A percentile compares a stretch with the other conserved stretches of the same genome.
Conservation (phyloP, 1,140 invertebrate genomes). For the Spodoptera frugiperda region DNA sequence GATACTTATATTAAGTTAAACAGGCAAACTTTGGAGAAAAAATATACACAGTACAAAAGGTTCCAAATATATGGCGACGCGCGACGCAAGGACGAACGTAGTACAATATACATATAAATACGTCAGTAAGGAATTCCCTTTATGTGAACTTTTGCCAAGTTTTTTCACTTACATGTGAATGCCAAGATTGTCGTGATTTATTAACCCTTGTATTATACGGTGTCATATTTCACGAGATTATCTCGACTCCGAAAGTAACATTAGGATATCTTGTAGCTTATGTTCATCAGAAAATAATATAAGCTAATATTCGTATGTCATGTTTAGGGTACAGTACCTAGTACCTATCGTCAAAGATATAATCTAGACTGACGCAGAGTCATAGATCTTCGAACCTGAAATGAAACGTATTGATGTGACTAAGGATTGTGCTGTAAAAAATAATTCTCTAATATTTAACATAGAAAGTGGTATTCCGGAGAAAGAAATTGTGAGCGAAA, state of each 20-base stretch:
- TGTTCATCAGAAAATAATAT: background rate
- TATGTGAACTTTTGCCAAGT: slow-evolving; percentile 34
- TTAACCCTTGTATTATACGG: slow-evolving; percentile 29
- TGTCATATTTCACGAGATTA: slow-evolving; percentile 36
- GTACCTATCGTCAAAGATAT: background rate
- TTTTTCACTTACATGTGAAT: slow-evolving; percentile 40
- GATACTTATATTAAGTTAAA: too few species aligned
- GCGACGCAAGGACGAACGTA: slow-evolving; percentile 23
- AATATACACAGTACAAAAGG: slow-evolving; percentile 19
- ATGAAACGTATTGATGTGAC: too few species aligned
- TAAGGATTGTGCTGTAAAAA: too few species aligned
- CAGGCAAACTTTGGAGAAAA: background rate
- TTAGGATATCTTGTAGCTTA: slow-evolving; percentile 6
- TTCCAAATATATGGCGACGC: slow-evolving; percentile 43
- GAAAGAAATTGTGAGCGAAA: too few species aligned
- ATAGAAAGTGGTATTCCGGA: too few species aligned
- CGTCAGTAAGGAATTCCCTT: slow-evolving; percentile 8
- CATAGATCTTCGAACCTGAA: too few species aligned
- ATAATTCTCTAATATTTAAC: too few species aligned
- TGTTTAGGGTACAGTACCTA: background rate
- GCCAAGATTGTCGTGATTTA: slow-evolving; percentile 23
- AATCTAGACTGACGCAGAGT: too few species aligned
- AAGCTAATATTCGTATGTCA: background rate
- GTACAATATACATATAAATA: slow-evolving; percentile 42
- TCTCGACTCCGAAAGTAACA: slow-evolving; percentile 10